Evolutionary conservation across 2,888 invertebrate genomes (phyloP).

Genomic region (Zhuqinia jingwanae): DNA sequence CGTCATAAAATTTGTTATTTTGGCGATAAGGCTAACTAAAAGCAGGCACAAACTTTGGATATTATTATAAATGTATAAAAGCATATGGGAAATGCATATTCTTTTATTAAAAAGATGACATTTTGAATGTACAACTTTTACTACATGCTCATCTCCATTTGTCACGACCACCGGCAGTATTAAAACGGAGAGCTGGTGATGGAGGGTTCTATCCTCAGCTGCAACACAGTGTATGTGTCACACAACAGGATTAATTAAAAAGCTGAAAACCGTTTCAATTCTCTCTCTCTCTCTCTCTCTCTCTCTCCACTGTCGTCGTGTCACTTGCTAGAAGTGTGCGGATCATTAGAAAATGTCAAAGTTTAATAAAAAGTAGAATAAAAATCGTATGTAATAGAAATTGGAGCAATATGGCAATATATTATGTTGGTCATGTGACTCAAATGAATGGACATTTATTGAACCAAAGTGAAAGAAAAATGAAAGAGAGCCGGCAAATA

Average conservation of each 20-base stretch:
- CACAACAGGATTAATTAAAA: conserved; percentile 48
- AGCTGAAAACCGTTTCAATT: conserved; percentile 1
- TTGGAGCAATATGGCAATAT: too few relatives aligned
- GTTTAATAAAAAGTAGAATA: neutral
- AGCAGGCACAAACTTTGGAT: neutral
- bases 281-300: too few relatives aligned
- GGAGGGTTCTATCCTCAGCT: conserved; percentile 2
- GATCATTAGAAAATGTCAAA: conserved; percentile 53
- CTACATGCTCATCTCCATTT: conserved; percentile 30
- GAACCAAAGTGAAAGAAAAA: neutral
- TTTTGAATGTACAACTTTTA: neutral
- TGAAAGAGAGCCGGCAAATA: neutral
- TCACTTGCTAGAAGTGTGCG: conserved; percentile 2
- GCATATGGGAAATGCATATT: too few relatives aligned
- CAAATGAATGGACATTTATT: too few relatives aligned
- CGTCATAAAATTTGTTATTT: neutral
- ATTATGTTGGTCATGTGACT: too few relatives aligned
- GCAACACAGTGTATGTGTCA: conserved; percentile 17
- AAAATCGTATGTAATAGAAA: neutral
- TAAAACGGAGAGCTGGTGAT: too few relatives aligned
- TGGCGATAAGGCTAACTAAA: neutral
- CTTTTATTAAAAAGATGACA: neutral
- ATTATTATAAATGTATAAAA: neutral
- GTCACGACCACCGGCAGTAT: conserved; percentile 47
- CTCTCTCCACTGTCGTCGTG: neutral